Conservation (phyloP, 1,140 invertebrate genomes). For the Plodia interpunctella region DNA sequence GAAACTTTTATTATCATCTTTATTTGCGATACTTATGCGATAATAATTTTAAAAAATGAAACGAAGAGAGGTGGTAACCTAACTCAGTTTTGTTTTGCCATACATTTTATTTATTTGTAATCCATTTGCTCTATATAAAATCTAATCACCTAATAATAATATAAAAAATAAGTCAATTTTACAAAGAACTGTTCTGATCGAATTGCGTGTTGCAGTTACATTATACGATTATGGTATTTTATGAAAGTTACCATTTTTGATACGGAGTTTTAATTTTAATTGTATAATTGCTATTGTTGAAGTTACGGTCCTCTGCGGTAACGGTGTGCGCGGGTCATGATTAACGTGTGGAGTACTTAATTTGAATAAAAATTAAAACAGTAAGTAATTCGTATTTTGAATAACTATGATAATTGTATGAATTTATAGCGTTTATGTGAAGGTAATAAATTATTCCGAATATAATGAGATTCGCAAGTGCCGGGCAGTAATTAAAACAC, state of each 20-base stretch:
- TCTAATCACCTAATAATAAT: no score
- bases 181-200: conserved; percentile 15
- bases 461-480: not conserved
- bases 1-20: no score
- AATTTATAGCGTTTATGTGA: no score
- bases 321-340: conserved; percentile 22
- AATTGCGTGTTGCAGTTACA: conserved; percentile 37
- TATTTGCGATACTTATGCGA: no score
- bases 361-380: conserved; percentile 1
- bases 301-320: conserved; percentile 23
- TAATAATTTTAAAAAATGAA: no score
- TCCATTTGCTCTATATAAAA: no score
- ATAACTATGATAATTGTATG: not conserved
- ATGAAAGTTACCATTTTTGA: conserved; percentile 46
- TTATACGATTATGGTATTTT: conserved; percentile 50
- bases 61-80: no score
- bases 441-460: not conserved
- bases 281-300: conserved; percentile 20
- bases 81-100: no score
- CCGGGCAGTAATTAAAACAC: not conserved
- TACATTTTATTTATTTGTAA: no score
- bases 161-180: no score
- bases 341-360: not conserved
- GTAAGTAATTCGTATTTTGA: not conserved
- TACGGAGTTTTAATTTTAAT: conserved; percentile 21